Percentiles rank a stretch among this genome's conserved stretches.
Conservation (phyloP, 1,140 invertebrate species). For the Apis mellifera region DNA sequence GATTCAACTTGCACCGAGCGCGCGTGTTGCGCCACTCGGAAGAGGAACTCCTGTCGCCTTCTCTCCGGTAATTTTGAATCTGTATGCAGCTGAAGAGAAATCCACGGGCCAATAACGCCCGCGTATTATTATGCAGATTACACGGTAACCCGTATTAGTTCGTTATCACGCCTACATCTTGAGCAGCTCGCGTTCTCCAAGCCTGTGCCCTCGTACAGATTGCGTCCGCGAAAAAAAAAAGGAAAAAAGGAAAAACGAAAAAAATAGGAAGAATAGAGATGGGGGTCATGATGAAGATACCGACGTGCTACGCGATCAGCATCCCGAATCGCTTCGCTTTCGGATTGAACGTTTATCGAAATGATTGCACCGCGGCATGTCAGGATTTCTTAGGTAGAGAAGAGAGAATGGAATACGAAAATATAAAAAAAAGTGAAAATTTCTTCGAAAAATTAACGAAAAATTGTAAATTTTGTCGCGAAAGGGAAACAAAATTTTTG, state of each 20-base stretch:
- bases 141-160: slow-evolving; percentile 80
- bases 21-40: slow-evolving; percentile 40
- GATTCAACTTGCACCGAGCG: slow-evolving; percentile 53
- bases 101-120: slow-evolving; percentile 76
- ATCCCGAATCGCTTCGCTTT: slow-evolving; percentile 24
- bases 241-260: background rate
- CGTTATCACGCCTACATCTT: slow-evolving; percentile 79
- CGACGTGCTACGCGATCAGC: slow-evolving; percentile 26
- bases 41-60: slow-evolving; percentile 12
- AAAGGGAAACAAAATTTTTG: no score
- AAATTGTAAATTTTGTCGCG: no score
- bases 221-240: slow-evolving; percentile 33
- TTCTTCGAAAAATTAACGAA: background rate
- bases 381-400: background rate
- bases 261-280: no score
- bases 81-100: slow-evolving; percentile 79
- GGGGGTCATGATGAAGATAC: slow-evolving; percentile 44
- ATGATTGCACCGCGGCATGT: slow-evolving; percentile 7
- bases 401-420: no score
- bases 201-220: slow-evolving; percentile 39
- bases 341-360: slow-evolving; percentile 19
- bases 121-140: slow-evolving; percentile 81
- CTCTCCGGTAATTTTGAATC: slow-evolving; percentile 80
- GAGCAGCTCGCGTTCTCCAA: slow-evolving; percentile 63
- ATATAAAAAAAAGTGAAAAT: background rate